These are phyloP conservation scores for Lontra canadensis DNA, from an alignment of 2,113 vertebrate genomes.

Conservation along the genomic window DNA sequence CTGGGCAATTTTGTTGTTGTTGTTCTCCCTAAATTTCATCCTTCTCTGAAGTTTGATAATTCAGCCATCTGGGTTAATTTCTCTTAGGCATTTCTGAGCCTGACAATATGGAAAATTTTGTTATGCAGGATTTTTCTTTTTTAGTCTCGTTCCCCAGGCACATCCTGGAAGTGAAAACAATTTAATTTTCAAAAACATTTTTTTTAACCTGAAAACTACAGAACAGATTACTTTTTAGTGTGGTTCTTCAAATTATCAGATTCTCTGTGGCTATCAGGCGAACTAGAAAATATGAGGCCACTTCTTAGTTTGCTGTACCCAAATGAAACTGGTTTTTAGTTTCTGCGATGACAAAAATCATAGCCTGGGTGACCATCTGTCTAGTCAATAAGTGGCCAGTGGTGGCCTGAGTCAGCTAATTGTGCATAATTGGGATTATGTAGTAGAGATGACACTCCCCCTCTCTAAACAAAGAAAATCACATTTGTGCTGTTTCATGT, in stretches of 20 bases:
- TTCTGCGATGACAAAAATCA: slow-evolving; percentile 38
- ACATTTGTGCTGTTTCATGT: neutral
- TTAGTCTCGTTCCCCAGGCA: neutral
- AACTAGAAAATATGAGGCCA: neutral
- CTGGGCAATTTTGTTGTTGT: neutral
- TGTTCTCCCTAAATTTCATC: neutral
- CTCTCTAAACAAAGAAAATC: slow-evolving; percentile 32
- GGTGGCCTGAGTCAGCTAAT: slow-evolving; percentile 37
- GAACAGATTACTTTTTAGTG: neutral
- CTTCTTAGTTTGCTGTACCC: neutral
- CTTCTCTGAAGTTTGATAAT: slow-evolving; percentile 45
- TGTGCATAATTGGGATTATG: slow-evolving; percentile 52
- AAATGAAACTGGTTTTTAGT: neutral
- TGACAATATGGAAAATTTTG: neutral
- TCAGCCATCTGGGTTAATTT: slow-evolving; percentile 9
- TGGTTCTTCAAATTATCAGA: neutral
- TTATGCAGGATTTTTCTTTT: neutral
- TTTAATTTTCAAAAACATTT: neutral
- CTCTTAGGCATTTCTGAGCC: slow-evolving; percentile 14
- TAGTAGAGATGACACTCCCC: neutral
- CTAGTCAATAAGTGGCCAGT: slow-evolving; percentile 24
- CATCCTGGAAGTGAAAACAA: neutral
- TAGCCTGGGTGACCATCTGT: neutral
- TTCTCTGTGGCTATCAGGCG: neutral
- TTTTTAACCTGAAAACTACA: neutral